A percentile compares a stretch with the other conserved stretches of the same genome.
phyloP scores from a whole-genome alignment of 2,797 vertebrate species.

The Mionectes olivaceus region DNA sequence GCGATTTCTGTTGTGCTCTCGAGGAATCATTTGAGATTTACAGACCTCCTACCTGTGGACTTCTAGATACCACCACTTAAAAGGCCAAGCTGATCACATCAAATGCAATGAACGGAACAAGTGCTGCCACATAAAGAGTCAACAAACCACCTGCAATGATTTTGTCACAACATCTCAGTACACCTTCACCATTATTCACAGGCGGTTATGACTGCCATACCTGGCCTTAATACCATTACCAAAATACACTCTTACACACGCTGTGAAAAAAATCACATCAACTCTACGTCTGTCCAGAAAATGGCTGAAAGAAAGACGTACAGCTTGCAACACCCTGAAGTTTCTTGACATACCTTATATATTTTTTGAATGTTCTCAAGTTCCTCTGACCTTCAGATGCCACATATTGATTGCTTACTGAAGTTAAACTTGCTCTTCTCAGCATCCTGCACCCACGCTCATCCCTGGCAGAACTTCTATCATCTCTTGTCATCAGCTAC shows the following conservation, averaged over 20 bases:
- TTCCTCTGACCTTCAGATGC: conserved; percentile 2
- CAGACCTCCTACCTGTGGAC: not conserved
- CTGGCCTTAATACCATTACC: not conserved
- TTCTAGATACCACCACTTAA: not conserved
- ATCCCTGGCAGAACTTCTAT: conserved; percentile 22
- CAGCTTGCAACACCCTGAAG: not conserved
- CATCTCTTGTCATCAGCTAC: conserved; percentile 21
- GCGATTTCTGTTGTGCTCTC: conserved; percentile 2
- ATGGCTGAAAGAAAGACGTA: not conserved
- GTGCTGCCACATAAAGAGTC: not conserved
- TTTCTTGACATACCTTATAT: conserved; percentile 17
- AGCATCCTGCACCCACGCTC: not conserved
- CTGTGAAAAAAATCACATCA: conserved; percentile 4
- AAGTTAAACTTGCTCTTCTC: conserved; percentile 34
- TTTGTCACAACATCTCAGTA: not conserved
- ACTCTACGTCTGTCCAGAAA: conserved; percentile 7
- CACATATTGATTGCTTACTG: not conserved
- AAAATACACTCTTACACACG: not conserved
- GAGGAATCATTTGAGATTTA: not conserved
- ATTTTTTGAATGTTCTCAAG: not conserved
- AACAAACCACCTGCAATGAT: not conserved
- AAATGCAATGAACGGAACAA: not conserved
- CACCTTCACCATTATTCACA: not conserved
- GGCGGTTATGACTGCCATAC: not conserved
- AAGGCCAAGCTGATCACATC: not conserved